phyloP scores from a whole-genome alignment of 2,888 invertebrate species.

The Candidula unifasciata region DNA sequence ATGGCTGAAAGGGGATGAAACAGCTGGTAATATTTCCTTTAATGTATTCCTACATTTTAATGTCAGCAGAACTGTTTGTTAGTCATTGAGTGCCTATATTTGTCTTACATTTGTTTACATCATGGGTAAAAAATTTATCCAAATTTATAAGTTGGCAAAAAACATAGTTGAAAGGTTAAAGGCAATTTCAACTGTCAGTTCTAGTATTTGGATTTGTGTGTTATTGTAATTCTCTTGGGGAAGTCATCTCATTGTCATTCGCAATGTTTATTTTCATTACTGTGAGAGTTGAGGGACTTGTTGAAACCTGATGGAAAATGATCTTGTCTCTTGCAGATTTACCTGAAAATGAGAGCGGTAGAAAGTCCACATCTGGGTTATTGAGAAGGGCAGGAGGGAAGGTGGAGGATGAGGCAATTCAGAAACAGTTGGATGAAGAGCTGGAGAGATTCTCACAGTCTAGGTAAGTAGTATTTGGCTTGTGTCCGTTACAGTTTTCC shows the following conservation, averaged over 20 bases:
- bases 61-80: neutral
- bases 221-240: too few species aligned
- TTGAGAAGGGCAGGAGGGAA: conserved; percentile 16
- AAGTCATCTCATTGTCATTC: too few species aligned
- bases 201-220: too few species aligned
- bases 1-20: conserved; percentile 68
- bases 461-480: conserved; percentile 41
- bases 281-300: too few species aligned
- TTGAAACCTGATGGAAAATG: too few species aligned
- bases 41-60: neutral
- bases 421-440: conserved; percentile 54
- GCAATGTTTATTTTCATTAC: too few species aligned
- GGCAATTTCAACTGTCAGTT: too few species aligned
- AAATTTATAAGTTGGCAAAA: too few species aligned
- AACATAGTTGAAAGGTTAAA: too few species aligned
- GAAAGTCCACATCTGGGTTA: neutral
- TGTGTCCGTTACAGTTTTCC: neutral
- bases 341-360: neutral
- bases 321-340: neutral
- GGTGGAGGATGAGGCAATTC: conserved; percentile 48
- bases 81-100: neutral
- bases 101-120: neutral
- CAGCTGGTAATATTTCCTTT: conserved; percentile 56
- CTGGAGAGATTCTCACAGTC: conserved; percentile 51
- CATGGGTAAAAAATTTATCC: too few species aligned